Conservation (phyloP, 2,113 vertebrate genomes). For the Siphamia tubifer region DNA sequence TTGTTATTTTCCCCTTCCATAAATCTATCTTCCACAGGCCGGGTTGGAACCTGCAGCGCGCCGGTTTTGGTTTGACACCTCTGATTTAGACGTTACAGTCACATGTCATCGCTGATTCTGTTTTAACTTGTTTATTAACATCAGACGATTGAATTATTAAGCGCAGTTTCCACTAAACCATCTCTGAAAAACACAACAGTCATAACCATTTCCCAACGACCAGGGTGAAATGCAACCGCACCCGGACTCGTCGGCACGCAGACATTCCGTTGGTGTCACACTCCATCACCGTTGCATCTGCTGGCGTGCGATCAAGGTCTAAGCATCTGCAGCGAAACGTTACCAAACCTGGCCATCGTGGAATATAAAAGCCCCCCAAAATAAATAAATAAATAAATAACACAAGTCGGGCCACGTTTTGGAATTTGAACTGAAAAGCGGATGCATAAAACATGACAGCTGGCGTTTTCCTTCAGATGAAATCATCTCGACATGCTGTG, state of each 20-base stretch:
- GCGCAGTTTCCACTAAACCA: neutral
- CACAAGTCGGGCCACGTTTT: slow-evolving; percentile 6
- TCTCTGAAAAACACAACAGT: neutral
- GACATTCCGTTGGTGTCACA: neutral
- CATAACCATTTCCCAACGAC: neutral
- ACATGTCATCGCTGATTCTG: too few species aligned
- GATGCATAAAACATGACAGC: slow-evolving; percentile 65
- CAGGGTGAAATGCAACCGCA: neutral
- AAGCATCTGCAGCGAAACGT: slow-evolving; percentile 11
- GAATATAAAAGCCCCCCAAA: slow-evolving; percentile 5
- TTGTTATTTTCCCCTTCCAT: too few species aligned
- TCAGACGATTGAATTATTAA: slow-evolving; percentile 1
- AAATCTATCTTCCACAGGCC: too few species aligned
- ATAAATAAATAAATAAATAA: too few species aligned
- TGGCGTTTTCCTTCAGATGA: slow-evolving; percentile 29
- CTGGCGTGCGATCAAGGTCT: slow-evolving; percentile 1
- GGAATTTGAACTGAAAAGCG: slow-evolving; percentile 31
- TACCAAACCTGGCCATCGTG: neutral
- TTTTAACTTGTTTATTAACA: too few species aligned
- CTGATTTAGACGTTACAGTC: too few species aligned
- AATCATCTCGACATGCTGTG: slow-evolving; percentile 33
- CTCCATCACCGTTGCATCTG: neutral
- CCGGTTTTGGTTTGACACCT: too few species aligned
- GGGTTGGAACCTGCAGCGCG: too few species aligned
- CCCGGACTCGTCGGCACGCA: slow-evolving; percentile 1